Evolutionary conservation across 2,797 vertebrate genomes (phyloP).

Genomic region (Enteromius anoplus): DNA sequence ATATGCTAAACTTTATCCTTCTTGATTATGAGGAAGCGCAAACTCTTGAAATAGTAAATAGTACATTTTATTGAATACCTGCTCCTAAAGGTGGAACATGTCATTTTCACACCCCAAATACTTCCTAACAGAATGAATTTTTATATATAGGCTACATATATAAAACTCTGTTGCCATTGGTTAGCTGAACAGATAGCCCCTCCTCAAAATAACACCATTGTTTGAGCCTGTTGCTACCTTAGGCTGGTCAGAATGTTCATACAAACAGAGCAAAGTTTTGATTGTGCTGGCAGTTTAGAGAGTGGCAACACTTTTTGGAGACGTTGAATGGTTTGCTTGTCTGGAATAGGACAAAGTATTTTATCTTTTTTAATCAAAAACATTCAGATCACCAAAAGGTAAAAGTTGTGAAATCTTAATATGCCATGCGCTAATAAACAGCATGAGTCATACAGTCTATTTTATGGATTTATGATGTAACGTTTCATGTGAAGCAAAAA

Average conservation of each 20-base stretch:
- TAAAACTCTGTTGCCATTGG: neutral
- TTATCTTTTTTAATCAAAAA: neutral
- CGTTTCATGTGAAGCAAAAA: neutral
- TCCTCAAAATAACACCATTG: neutral
- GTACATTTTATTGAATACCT: neutral
- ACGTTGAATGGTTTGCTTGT: neutral
- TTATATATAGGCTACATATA: too few species aligned
- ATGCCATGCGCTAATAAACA: neutral
- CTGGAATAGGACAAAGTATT: neutral
- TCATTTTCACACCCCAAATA: neutral
- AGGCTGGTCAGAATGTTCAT: neutral
- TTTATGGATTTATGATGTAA: neutral
- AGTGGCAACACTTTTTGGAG: neutral
- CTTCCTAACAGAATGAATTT: neutral
- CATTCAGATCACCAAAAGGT: neutral
- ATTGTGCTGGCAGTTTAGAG: neutral
- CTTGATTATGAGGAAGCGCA: too few species aligned
- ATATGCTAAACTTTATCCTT: too few species aligned
- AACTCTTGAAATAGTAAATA: neutral
- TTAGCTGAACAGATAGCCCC: neutral
- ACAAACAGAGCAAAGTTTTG: neutral
- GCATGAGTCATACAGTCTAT: neutral
- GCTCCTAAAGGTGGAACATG: neutral
- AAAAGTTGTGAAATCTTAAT: neutral
- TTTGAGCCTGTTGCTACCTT: neutral